Evolutionary conservation across 2,113 vertebrate genomes (phyloP), one percentile per base, ranked within the genome.

Genomic region (Chitala chitala): DNA sequence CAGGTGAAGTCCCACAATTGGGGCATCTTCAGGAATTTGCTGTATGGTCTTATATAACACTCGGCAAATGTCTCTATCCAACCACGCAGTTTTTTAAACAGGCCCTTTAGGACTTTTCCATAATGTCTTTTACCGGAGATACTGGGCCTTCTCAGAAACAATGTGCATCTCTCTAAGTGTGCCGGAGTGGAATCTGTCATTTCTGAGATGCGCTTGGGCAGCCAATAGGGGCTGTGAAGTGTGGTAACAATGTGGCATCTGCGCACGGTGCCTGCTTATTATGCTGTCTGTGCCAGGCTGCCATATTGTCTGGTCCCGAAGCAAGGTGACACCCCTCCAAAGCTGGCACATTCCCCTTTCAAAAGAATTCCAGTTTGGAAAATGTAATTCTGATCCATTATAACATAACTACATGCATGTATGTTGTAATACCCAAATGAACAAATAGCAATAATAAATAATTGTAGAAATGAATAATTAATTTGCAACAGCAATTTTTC

Each of bases 261-360:
- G 12, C 5, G 44, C 44, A 46, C 20, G 17, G 20, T 17, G 20
- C 3, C 51, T 17, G 6, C 20, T 6, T 17, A 6, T 54, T 54
- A 22, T 22, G 46, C 22, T 40, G 1, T 1, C 63, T 7, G 38
- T 38, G 64, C 64, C 64, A 66, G 36, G 36, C 22, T 66, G 33
- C 59, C 59, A 63, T 63, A 63, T 63, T 63, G 59, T 33, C 59
- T 63, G 59, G 59, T 63, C 33, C 17, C 33, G 3, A 29, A 63
- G 59, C 59, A 63, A n/a, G 59, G 59, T 36, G 33, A 17, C 17
- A 38, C 31, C 31, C 59, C 59, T 29, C 29, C 59, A 63, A 33
- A 63, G 59, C 33, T 63, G 59, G 38, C 59, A 26, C 1, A 33
- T 38, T 29, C 59, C 38, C 31, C 59, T 15, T 29, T 63, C 7